Evolutionary conservation across 2,888 invertebrate genomes (phyloP).

Genomic region (Cryptosula pallasiana): DNA sequence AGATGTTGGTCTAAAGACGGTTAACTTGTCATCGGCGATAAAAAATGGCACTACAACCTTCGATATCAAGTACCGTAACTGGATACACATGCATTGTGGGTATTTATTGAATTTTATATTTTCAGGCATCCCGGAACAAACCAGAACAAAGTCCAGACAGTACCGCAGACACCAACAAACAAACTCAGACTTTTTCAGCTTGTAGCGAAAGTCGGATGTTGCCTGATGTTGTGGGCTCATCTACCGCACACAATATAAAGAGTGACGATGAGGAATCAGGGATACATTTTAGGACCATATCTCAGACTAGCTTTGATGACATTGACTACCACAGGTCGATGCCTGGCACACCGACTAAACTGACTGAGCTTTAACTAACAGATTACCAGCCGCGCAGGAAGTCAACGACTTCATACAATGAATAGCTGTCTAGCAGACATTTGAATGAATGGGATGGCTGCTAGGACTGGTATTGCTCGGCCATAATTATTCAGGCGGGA

Average conservation of each 20-base stretch:
- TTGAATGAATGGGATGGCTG: no score
- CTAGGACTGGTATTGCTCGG: no score
- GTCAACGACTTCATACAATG: no score
- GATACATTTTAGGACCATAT: neutral
- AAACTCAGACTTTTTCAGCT: neutral
- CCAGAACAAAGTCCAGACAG: neutral
- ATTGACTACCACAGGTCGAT: neutral
- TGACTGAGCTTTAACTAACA: neutral
- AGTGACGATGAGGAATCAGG: neutral
- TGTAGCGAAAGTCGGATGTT: neutral
- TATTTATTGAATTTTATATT: no score
- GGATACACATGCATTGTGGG: no score
- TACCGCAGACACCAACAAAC: neutral
- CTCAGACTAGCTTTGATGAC: slow-evolving; percentile 15
- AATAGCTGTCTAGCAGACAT: no score
- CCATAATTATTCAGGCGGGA: no score
- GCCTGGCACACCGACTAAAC: slow-evolving; percentile 20
- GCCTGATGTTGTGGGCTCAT: slow-evolving; percentile 11
- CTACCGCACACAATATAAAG: neutral
- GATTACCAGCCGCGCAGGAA: no score
- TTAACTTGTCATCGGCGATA: no score
- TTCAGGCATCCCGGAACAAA: neutral
- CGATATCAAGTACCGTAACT: no score
- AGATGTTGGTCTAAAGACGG: no score
- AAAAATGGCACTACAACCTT: no score